Evolutionary conservation across 2,888 invertebrate genomes (phyloP).

Genomic region (Epirrhoe tristata): DNA sequence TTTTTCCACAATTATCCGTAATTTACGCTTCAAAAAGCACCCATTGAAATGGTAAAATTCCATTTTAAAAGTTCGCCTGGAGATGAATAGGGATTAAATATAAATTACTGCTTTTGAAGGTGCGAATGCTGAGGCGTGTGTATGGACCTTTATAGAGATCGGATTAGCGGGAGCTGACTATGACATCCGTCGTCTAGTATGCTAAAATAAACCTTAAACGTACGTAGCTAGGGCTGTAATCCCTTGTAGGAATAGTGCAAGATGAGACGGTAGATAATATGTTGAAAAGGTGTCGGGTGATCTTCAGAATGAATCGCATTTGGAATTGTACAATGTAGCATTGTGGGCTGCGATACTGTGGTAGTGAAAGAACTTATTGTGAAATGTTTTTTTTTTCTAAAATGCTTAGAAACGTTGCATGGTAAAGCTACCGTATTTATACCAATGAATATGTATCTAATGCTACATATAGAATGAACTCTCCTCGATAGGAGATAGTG

Average conservation of each 20-base stretch:
- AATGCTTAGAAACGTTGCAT: background rate
- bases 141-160: slow-evolving; percentile 34
- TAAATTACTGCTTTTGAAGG: slow-evolving; percentile 40
- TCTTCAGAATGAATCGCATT: slow-evolving; percentile 34
- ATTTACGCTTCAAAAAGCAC: slow-evolving; percentile 34
- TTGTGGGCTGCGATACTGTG: slow-evolving; percentile 16
- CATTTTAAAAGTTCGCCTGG: slow-evolving; percentile 47
- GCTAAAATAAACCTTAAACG: slow-evolving; percentile 12
- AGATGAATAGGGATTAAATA: slow-evolving; percentile 51
- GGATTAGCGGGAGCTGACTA: slow-evolving; percentile 37
- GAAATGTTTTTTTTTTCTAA: background rate
- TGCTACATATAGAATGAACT: too few relatives aligned
- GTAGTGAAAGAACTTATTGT: slow-evolving; percentile 1
- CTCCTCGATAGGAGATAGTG: too few relatives aligned
- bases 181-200: slow-evolving; percentile 14
- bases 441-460: background rate
- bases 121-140: slow-evolving; percentile 33
- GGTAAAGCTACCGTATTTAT: background rate
- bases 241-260: slow-evolving; percentile 10
- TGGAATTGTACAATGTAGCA: slow-evolving; percentile 31
- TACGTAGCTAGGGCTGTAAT: slow-evolving; percentile 5
- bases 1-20: slow-evolving; percentile 34
- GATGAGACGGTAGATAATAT: slow-evolving; percentile 25
- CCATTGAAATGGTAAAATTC: slow-evolving; percentile 46
- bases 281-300: slow-evolving; percentile 38